A percentile compares a stretch with the other conserved stretches of the same genome.
Conservation (phyloP, 2,797 vertebrate species). For the Tympanoctomys barrerae region DNA sequence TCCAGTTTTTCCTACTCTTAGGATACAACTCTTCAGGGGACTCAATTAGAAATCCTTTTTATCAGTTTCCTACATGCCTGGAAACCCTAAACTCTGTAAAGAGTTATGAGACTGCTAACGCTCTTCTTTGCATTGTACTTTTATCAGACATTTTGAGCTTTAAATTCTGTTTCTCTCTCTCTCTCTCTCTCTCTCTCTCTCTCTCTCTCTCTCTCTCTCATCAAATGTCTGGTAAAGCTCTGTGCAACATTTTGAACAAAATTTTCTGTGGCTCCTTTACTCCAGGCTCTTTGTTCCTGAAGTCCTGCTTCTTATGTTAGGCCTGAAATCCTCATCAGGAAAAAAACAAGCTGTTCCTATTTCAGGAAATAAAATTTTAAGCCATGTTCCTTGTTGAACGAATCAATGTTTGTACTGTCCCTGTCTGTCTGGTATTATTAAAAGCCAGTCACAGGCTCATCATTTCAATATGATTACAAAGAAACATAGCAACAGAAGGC, state of each 20-base stretch:
- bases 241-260: neutral
- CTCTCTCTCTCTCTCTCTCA: neutral
- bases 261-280: neutral
- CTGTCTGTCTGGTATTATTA: slow-evolving; percentile 57
- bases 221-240: neutral
- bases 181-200: neutral
- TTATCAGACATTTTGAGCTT: neutral
- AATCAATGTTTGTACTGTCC: neutral
- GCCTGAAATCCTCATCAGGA: neutral
- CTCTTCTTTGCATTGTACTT: neutral
- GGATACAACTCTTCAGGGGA: neutral
- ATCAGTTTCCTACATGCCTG: neutral
- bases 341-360: slow-evolving; percentile 16
- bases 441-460: neutral
- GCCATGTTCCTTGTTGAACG: neutral
- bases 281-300: neutral
- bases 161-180: neutral
- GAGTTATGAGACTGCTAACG: neutral
- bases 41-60: neutral
- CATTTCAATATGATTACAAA: slow-evolving; percentile 46
- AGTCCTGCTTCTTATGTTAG: neutral
- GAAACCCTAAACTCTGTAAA: neutral
- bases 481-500: slow-evolving; percentile 21
- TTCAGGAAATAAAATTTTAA: slow-evolving; percentile 53
- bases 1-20: slow-evolving; percentile 2